Evolutionary conservation across 1,140 invertebrate genomes (phyloP), one percentile per base, ranked within the genome.

Genomic region (Neodiprion pinetum): DNA sequence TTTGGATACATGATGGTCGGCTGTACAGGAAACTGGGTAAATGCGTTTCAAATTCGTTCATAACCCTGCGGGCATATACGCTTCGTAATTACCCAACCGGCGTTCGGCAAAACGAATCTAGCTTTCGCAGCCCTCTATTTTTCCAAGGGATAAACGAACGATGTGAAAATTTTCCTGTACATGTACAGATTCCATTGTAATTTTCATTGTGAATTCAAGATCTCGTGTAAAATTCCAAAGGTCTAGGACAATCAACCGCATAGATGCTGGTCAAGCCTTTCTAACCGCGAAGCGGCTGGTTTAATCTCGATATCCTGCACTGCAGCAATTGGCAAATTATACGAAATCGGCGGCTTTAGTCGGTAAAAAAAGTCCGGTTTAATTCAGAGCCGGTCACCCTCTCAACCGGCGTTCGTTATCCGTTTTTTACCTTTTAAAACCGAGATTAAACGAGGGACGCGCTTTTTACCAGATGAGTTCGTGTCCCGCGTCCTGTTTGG

Each of bases 41-140:
- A 61, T 61, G 53, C n/a, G 53, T 61, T 61, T 17, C 53, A 61
- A 61, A 61, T 61, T 14, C 53, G 53, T 17, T 61, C 53, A 61
- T 61, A 61, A 9, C 53, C 53, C 53, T 61, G 53, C 53, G 53
- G 9, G 53, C 53, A 61, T 61, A 5, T 40, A 61, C 5, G 53
- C n/a, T 61, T 61, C n/a, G 53, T 9, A 61, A 14, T 61, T 17
- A 61, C 8, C 8, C 0, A 61, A 12, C n/a, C 28, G 5, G 5
- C 28, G 28, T 40, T 40, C 28, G 28, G 2, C 1, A 40, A 40
- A 40, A 5, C 28, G 28, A 40, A 40, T 40, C 28, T 40, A 40
- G 28, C 5, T 40, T 40, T 40, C 28, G 28, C 28, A 40, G 28
- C 28, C 28, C 28, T 40, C 28, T 2, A 40, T 40, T 3, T 40